These are phyloP conservation scores for Ginglymostoma cirratum DNA, from an alignment of 2,113 vertebrate genomes.

Conservation along the genomic window DNA sequence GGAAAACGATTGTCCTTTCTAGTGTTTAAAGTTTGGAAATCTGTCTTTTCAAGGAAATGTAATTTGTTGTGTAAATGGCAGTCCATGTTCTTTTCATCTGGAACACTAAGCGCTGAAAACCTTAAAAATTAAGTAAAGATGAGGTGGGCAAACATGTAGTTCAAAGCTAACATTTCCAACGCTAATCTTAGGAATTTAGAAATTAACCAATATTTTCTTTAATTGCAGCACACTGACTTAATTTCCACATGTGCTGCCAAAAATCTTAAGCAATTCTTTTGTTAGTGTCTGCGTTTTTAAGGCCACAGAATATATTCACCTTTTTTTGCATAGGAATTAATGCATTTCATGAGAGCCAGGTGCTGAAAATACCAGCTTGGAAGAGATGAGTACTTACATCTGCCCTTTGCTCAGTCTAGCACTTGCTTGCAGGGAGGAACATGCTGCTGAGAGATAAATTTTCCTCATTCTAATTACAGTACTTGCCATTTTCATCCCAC, in stretches of 20 bases:
- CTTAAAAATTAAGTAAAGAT: not conserved
- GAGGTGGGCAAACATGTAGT: not conserved
- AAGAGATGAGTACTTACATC: conserved; percentile 48
- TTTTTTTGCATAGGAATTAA: conserved; percentile 47
- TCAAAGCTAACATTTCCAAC: not conserved
- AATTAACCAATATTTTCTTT: not conserved
- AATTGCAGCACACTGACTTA: not conserved
- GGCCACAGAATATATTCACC: conserved; percentile 39
- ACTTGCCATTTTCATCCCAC: conserved; percentile 52
- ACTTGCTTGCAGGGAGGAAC: conserved; percentile 48
- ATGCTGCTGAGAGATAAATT: conserved; percentile 57
- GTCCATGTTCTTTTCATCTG: not conserved
- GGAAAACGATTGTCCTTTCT: not conserved
- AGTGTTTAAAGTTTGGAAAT: not conserved
- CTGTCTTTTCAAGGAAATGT: not conserved
- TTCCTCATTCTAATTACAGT: conserved; percentile 58
- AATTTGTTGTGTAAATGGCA: not conserved
- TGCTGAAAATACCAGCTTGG: conserved; percentile 46
- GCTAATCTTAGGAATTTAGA: not conserved
- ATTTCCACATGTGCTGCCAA: not conserved
- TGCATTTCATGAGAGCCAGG: conserved; percentile 46
- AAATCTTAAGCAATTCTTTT: not conserved
- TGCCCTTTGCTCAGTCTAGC: conserved; percentile 47
- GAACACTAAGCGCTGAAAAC: not conserved
- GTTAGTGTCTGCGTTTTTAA: not conserved